Base-by-base conservation (phyloP, 1,140 invertebrate genomes). In the Plodia interpunctella region DNA sequence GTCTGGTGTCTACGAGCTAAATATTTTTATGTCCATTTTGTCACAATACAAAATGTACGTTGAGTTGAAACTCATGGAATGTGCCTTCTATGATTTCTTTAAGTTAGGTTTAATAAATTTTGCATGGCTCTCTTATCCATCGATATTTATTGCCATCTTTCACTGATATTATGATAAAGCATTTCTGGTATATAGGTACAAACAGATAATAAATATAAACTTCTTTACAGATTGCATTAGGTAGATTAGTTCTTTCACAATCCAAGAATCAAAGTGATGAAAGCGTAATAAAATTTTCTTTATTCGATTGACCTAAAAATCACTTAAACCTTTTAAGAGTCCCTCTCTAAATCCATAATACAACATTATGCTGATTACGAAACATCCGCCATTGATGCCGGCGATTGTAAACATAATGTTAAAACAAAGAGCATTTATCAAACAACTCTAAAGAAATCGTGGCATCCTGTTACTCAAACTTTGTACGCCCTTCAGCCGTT, bases 391-490 rank as follows among this genome's bases (percentile, higher is more conserved):
- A 15, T 44, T 44, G 38, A 4, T 5, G 30, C 13, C 15, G 38
- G 38, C 38, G 15, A 44, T 44, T 44, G 38, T 44, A 44, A 15
- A 44, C n/a, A 17, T 44, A 44, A 44, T 15, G 38, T 15, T 44
- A 35, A 35, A 35, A 35, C 32, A 35, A 35, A 35, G 38, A 44
- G 38, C n/a, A 44, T 44, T 44, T 44, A 25, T 53, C 51, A 53
- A 53, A 21, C 21, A 17, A 44, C n/a, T 53, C 51, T 53, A 53
- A 53, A 53, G 38, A 44, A 44, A 44, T n/a, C 38, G 38, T 44
- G 38, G 38, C 38, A 25, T 53, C 51, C 51, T 44, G 51, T 53
- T 53, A 53, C 51, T 25, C 19, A 53, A 53, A 53, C 51, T 25
- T 53, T 25, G 19, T 21, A 51, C 51, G 51, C 21, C 51, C 51